Percentiles rank a stretch among this genome's conserved stretches.
phyloP scores from a whole-genome alignment of 1,140 invertebrate species.

The Zaprionus gabonicus region DNA sequence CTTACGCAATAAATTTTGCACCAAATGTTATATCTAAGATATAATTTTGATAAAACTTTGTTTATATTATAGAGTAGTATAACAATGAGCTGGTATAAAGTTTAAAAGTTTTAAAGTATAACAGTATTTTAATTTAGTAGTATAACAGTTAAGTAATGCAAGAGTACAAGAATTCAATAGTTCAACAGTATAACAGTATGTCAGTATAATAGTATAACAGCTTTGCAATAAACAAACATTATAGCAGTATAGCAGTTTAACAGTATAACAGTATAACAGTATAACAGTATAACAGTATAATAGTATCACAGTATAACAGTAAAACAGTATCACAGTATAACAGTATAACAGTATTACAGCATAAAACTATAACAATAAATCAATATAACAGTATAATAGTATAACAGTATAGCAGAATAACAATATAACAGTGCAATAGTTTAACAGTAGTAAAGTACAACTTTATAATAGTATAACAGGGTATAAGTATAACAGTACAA shows the following conservation, averaged over 20 bases:
- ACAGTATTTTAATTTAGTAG: not conserved
- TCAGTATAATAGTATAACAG: not conserved
- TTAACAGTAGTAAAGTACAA: not conserved
- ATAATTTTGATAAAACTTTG: too few relatives aligned
- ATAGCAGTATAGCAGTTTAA: not conserved
- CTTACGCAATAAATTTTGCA: not conserved
- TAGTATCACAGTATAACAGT: not conserved
- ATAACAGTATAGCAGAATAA: not conserved
- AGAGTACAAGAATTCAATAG: too few relatives aligned
- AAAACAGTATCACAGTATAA: not conserved
- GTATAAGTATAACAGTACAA: too few relatives aligned
- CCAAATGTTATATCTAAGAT: not conserved
- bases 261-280: not conserved
- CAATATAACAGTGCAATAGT: not conserved
- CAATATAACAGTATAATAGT: not conserved
- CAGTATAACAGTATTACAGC: not conserved
- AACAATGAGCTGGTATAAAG: too few relatives aligned
- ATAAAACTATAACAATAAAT: too few relatives aligned
- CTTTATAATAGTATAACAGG: too few relatives aligned
- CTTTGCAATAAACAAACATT: too few relatives aligned
- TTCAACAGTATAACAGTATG: too few relatives aligned
- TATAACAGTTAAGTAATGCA: too few relatives aligned
- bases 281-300: not conserved
- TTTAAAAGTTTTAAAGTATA: not conserved
- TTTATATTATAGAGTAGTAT: too few relatives aligned